phyloP scores from a whole-genome alignment of 1,140 invertebrate genomes.

The Drosophila kohkoa region DNA sequence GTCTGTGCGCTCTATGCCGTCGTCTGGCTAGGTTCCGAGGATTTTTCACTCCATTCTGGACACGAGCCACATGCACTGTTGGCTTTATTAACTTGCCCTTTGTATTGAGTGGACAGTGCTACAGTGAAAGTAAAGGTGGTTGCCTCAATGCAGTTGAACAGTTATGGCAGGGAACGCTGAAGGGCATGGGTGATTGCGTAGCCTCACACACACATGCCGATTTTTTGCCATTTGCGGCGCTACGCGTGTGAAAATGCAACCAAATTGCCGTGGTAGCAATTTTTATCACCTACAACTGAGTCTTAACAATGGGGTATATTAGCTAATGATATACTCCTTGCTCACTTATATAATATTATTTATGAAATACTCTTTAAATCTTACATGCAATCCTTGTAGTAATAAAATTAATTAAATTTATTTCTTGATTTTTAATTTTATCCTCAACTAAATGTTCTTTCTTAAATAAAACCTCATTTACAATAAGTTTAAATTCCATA shows the following conservation, averaged over 20 bases:
- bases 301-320: slow-evolving; percentile 16
- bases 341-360: too few relatives aligned
- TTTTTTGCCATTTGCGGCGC: slow-evolving; percentile 43
- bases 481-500: not conserved
- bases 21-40: slow-evolving; percentile 12
- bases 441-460: too few relatives aligned
- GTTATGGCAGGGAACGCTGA: not conserved
- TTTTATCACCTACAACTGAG: slow-evolving; percentile 15
- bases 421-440: too few relatives aligned
- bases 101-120: slow-evolving; percentile 32
- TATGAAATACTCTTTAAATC: too few relatives aligned
- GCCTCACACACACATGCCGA: slow-evolving; percentile 34
- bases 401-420: too few relatives aligned
- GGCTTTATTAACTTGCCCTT: slow-evolving; percentile 73
- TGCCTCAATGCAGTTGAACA: not conserved
- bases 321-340: not conserved
- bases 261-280: slow-evolving; percentile 54
- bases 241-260: slow-evolving; percentile 53
- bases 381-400: too few relatives aligned
- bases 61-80: slow-evolving; percentile 62
- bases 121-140: slow-evolving; percentile 5
- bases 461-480: too few relatives aligned
- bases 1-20: slow-evolving; percentile 10
- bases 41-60: slow-evolving; percentile 46
- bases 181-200: slow-evolving; percentile 11